Base-by-base conservation (phyloP, 2,797 vertebrate species). In the Gorsachius magnificus region DNA sequence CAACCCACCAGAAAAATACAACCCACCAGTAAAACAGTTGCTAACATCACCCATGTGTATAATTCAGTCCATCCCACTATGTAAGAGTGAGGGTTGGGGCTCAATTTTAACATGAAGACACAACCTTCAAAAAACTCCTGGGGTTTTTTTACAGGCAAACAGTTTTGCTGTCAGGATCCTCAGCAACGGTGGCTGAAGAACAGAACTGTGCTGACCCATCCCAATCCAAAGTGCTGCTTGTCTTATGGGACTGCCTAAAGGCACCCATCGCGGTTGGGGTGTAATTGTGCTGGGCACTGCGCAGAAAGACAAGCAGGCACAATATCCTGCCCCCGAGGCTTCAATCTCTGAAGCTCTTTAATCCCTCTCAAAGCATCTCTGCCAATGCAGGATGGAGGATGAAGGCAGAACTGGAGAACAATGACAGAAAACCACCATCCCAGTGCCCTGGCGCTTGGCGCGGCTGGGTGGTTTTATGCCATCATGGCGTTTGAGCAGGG, bases 1-100 rank as follows among this genome's bases (percentile, higher is more conserved):
- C 66, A 95, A 45, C 45, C 36, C 24, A 20, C 38, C 66, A 74
- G 86, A 87, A 71, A 82, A 89, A 92, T 70, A 85, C 66, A 95
- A 45, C 45, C 36, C 24, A 20, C 38, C 63, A 63, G 63, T 76
- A 90, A 81, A 86, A 51, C 36, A 33, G 63, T 58, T 95, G 77
- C 86, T 95, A 77, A 79, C 83, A 95, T 29, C 65, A 89, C 29
- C 68, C 28, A 19, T 35, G 8, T 63, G 53, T 76, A 36, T 41
- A 76, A 54, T 50, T 75, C 48, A 63, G n/a, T 68, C 56, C 28
- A 24, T 78, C 48, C 71, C 3, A 1, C 87, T 60, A 54, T 7
- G 1, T 20, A 58, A 74, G 31, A 81, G 38, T 54, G 43, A 77
- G 24, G 18, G 29, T 17, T 78, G n/a, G 46, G 29, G 24, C 51